Evolutionary conservation across 1,140 invertebrate genomes (phyloP).

Genomic region (Solenopsis fugax): DNA sequence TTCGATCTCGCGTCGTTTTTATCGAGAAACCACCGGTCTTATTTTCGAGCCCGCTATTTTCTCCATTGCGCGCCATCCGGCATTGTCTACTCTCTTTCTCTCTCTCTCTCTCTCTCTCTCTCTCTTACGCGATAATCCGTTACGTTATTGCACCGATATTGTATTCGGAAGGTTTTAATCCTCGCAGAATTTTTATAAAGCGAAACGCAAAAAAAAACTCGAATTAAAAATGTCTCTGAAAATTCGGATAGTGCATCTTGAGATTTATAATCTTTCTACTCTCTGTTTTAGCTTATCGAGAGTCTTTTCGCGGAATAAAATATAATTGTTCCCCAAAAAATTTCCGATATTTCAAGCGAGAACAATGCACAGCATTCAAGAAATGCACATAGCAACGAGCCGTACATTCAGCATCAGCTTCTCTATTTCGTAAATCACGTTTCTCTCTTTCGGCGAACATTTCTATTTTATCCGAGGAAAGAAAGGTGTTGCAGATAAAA

Average conservation of each 20-base stretch:
- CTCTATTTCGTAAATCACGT: slow-evolving; percentile 13
- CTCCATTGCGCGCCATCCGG: background rate
- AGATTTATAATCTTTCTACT: background rate
- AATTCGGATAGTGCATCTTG: background rate
- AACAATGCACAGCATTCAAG: background rate
- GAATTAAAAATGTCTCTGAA: background rate
- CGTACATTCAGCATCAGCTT: background rate
- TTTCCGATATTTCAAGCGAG: slow-evolving; percentile 15
- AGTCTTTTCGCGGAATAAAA: background rate
- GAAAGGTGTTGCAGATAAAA: slow-evolving; percentile 13
- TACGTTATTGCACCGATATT: slow-evolving; percentile 2
- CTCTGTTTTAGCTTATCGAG: background rate
- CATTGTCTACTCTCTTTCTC: slow-evolving; percentile 27
- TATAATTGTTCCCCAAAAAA: background rate
- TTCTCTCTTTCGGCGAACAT: slow-evolving; percentile 4
- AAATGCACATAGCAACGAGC: background rate
- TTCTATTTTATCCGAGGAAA: background rate
- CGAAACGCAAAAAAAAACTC: too few species aligned
- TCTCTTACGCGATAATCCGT: background rate
- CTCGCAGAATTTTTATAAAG: background rate
- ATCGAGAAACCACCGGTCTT: slow-evolving; percentile 5
- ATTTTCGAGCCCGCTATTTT: background rate
- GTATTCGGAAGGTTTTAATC: background rate
- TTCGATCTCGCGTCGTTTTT: slow-evolving; percentile 59
- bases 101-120: too few species aligned